These are phyloP conservation scores for Noctua janthina DNA, from an alignment of 2,888 invertebrate species.

Conservation along the genomic window DNA sequence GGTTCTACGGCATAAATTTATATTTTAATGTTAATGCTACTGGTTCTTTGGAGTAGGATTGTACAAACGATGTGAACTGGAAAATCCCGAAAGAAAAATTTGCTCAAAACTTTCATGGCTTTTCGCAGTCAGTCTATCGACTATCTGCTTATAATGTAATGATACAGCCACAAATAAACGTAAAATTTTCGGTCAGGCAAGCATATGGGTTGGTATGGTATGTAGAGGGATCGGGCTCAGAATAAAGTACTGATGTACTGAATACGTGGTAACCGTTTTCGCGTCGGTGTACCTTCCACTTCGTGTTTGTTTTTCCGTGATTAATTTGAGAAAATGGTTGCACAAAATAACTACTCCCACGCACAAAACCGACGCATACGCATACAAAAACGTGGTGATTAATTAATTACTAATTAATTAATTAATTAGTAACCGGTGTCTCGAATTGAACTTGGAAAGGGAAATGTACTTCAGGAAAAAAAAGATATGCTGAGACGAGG, in stretches of 20 bases:
- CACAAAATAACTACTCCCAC: background rate
- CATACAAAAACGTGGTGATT: background rate
- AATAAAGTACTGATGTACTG: too few species aligned
- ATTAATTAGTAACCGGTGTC: background rate
- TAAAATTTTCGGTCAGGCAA: background rate
- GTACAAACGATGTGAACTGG: background rate
- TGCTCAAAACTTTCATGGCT: background rate
- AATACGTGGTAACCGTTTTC: too few species aligned
- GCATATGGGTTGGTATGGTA: too few species aligned
- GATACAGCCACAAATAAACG: background rate
- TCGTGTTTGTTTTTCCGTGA: too few species aligned
- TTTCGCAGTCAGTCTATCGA: background rate
- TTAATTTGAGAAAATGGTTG: background rate
- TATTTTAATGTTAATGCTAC: background rate
- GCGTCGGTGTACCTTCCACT: too few species aligned
- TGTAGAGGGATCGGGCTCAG: too few species aligned
- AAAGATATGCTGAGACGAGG: background rate
- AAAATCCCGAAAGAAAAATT: background rate
- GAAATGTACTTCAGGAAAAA: background rate
- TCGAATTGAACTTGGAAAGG: background rate
- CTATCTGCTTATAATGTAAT: background rate
- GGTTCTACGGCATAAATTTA: background rate
- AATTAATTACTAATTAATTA: too few species aligned
- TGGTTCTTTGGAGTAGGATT: background rate
- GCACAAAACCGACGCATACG: background rate